Conservation (phyloP, 2,113 vertebrate genomes). For the Grallaria varia region DNA sequence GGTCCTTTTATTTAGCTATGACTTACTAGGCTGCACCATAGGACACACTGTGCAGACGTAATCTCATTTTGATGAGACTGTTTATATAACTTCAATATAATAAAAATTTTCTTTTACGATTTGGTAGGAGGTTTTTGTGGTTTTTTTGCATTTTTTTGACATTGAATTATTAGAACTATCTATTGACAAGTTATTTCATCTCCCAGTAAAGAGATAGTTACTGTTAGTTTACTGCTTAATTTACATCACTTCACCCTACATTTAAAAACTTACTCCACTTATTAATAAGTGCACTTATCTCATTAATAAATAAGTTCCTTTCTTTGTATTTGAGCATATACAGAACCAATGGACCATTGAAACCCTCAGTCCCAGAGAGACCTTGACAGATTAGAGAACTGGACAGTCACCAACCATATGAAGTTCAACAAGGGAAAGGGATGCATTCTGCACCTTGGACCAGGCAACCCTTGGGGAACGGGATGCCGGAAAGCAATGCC, state of each 20-base stretch:
- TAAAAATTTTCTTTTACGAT: neutral
- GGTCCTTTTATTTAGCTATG: neutral
- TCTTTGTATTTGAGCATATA: neutral
- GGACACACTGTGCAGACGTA: neutral
- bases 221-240: neutral
- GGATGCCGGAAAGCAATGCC: neutral
- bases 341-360: neutral
- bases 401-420: neutral
- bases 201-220: neutral
- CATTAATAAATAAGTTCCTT: neutral
- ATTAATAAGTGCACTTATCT: neutral
- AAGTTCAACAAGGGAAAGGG: neutral
- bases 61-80: neutral
- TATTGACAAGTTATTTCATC: neutral
- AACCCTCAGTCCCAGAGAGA: neutral
- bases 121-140: rapidly evolving
- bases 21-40: neutral
- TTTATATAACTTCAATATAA: neutral
- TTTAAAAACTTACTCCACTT: neutral
- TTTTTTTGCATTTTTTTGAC: rapidly evolving
- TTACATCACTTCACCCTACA: neutral
- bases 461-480: neutral
- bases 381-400: neutral
- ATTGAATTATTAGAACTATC: neutral
- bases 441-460: neutral